phyloP scores from a whole-genome alignment of 2,888 invertebrate genomes.

The Scaeva pyrastri region DNA sequence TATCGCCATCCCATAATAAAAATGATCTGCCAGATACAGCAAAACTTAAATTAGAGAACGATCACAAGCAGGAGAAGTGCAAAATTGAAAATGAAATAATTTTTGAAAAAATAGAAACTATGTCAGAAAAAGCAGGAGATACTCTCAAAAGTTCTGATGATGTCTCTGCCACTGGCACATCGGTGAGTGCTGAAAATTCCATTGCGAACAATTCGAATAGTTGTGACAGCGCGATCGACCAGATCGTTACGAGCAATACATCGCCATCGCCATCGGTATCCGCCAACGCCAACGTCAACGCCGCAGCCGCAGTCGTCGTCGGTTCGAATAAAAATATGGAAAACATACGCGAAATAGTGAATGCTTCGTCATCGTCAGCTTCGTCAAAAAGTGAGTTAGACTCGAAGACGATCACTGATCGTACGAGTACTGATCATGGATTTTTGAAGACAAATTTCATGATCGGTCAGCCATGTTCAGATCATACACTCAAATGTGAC shows the following conservation, averaged over 20 bases:
- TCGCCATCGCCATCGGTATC: slow-evolving; percentile 18
- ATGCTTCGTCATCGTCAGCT: slow-evolving; percentile 66
- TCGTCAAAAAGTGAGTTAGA: slow-evolving; percentile 60
- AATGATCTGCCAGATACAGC: slow-evolving; percentile 37
- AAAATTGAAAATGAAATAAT: slow-evolving; percentile 68
- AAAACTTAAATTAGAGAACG: slow-evolving; percentile 31
- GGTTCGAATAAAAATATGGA: slow-evolving; percentile 79
- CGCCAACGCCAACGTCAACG: slow-evolving; percentile 13
- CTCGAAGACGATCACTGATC: slow-evolving; percentile 36
- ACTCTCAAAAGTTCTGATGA: slow-evolving; percentile 6
- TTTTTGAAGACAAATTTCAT: slow-evolving; percentile 67
- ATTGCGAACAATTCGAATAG: slow-evolving; percentile 78
- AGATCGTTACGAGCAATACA: slow-evolving; percentile 74
- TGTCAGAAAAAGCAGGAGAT: slow-evolving; percentile 55
- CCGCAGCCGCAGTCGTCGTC: slow-evolving; percentile 35
- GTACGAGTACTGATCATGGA: slow-evolving; percentile 76
- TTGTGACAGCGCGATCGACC: slow-evolving; percentile 79
- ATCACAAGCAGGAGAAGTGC: slow-evolving; percentile 24
- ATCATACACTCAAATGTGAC: slow-evolving; percentile 73
- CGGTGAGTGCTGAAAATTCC: slow-evolving; percentile 60
- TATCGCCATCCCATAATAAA: slow-evolving; percentile 43
- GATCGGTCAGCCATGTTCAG: slow-evolving; percentile 70
- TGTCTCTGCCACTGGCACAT: slow-evolving; percentile 35
- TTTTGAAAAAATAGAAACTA: slow-evolving; percentile 70
- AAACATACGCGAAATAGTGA: slow-evolving; percentile 82